These are phyloP conservation scores for Romanogobio albipinnatus DNA, from an alignment of 2,113 vertebrate genomes.

Conservation along the genomic window DNA sequence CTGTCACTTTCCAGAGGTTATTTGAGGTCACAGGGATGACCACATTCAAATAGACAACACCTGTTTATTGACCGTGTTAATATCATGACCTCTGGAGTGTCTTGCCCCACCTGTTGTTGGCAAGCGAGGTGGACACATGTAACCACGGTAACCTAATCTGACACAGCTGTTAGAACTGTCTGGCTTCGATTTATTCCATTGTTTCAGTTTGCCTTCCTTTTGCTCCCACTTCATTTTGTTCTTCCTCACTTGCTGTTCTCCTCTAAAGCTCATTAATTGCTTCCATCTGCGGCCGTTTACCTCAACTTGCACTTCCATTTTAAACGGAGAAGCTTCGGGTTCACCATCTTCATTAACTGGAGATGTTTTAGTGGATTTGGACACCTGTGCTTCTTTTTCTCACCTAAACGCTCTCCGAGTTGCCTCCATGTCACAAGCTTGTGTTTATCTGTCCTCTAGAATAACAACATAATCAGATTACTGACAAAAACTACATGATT, in stretches of 20 bases:
- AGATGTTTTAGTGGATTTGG: not conserved
- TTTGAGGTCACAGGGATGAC: not conserved
- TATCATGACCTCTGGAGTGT: conserved; percentile 20
- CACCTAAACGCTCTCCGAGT: not conserved
- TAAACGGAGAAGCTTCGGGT: not conserved
- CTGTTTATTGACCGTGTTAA: not conserved
- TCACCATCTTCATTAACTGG: not conserved
- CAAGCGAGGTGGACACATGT: not conserved
- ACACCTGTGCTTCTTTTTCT: conserved; percentile 10
- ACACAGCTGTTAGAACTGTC: conserved; percentile 13
- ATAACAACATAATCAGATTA: conserved; percentile 38
- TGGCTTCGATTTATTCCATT: conserved; percentile 13
- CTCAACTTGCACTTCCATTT: conserved; percentile 15
- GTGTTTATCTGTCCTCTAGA: not conserved
- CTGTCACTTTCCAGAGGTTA: not conserved
- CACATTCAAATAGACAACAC: not conserved
- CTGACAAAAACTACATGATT: conserved; percentile 25
- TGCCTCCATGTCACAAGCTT: not conserved
- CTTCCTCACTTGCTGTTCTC: not conserved
- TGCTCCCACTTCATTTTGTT: not conserved
- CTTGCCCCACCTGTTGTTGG: not conserved
- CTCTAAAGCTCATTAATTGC: conserved; percentile 1
- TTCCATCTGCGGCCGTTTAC: not conserved
- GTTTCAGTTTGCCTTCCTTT: conserved; percentile 20
- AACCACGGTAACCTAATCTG: conserved; percentile 39